These are phyloP conservation scores for Macroramphosus scolopax DNA, from an alignment of 2,797 vertebrate genomes.

Conservation along the genomic window DNA sequence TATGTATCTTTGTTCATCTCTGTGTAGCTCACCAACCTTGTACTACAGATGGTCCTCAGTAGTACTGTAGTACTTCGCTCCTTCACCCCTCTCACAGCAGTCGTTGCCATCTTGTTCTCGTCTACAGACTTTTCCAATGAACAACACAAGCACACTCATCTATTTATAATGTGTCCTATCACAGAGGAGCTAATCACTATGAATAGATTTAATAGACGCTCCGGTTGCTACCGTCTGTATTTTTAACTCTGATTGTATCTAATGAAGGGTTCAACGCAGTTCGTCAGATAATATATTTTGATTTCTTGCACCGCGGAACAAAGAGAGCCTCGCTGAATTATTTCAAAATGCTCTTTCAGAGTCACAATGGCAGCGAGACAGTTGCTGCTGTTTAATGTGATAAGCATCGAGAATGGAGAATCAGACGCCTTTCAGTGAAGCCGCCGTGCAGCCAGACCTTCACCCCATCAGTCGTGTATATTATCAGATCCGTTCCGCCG, in stretches of 20 bases:
- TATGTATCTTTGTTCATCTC: too few species aligned
- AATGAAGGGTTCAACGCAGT: not conserved
- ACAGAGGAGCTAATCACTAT: constrained; percentile 16
- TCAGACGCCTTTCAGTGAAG: constrained; percentile 16
- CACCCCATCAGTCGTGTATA: constrained; percentile 30
- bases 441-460: not conserved
- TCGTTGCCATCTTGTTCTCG: constrained; percentile 12
- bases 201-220: constrained; percentile 11
- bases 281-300: constrained; percentile 19
- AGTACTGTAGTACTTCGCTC: too few species aligned
- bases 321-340: constrained; percentile 6
- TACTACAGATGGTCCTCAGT: too few species aligned
- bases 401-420: too few species aligned
- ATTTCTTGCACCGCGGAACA: constrained; percentile 28
- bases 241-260: constrained; percentile 11
- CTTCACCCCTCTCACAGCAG: too few species aligned
- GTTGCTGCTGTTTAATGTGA: too few species aligned
- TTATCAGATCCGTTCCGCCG: constrained; percentile 18
- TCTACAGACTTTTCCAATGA: constrained; percentile 26
- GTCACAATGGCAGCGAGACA: too few species aligned
- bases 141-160: constrained; percentile 41
- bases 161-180: constrained; percentile 29
- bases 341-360: constrained; percentile 19
- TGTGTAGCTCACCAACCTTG: too few species aligned
- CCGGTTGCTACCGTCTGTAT: not conserved